Evolutionary conservation across 2,113 vertebrate species (phyloP), one percentile per base, ranked within the genome.

Genomic region (Chloropsis cyanopogon): DNA sequence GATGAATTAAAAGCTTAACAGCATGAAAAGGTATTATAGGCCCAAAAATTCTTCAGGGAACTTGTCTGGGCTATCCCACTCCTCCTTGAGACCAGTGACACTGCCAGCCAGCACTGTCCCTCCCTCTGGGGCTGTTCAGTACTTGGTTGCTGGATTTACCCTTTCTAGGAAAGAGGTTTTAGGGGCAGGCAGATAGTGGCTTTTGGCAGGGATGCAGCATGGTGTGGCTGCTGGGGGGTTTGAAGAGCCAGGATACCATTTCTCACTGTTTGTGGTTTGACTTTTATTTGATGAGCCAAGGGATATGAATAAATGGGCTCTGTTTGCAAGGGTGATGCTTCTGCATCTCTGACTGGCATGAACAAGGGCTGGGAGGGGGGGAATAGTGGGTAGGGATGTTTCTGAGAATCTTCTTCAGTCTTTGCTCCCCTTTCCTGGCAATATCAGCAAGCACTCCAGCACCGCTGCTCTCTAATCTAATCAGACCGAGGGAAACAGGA

Each of bases 1-100:
- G 75, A 77, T 85, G 96, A 97, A 96, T 97, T 95, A 97, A 97
- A 96, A 96, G 97, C 95, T 98, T 98, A 97, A 97, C 88, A 93
- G 97, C 96, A 96, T 95, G 94, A 21, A 89, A 86, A 65, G 61
- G 90, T 81, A 64, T 97, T 93, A 95, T 7, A 97, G 93, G 94
- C 71, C 56, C 88, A 66, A 91, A 50, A 79, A 96, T 95, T 92
- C 92, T 88, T 85, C 22, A 47, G 35, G 94, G 97, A 97, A 94
- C 86, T 95, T 79, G 80, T 60, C 76, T 54, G 92, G 66, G 39
- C 54, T 92, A 52, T 42, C 53, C 83, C 63, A 17, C 26, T 57
- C 47, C 47, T 64, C 35, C 46, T 25, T 20, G 80, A 86, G 76
- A 44, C 53, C 24, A 18, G 31, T 65, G 86, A 7, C 59, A n/a